These are phyloP conservation scores for Hermaeophaga mercurialis DNA, from an alignment of 2,888 invertebrate genomes.

Conservation along the genomic window DNA sequence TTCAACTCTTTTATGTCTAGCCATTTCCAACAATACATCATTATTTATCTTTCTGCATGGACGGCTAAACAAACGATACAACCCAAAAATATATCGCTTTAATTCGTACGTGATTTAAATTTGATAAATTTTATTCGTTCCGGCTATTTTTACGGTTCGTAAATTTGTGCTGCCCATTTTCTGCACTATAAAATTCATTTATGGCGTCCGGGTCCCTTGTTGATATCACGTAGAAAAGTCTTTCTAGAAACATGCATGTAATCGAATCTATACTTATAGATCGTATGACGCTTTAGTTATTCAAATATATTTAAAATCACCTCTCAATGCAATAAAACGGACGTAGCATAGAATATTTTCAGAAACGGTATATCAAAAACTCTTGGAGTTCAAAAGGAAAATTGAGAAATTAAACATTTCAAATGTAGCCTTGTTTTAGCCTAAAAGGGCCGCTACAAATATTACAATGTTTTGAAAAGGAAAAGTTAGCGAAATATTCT, in stretches of 20 bases:
- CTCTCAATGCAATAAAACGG: too few relatives aligned
- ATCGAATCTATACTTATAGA: too few relatives aligned
- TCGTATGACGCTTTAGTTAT: too few relatives aligned
- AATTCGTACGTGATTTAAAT: constrained; percentile 49
- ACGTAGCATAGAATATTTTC: too few relatives aligned
- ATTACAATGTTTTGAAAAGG: constrained; percentile 5
- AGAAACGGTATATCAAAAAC: too few relatives aligned
- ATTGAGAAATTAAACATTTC: background rate
- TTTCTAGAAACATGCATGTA: constrained; percentile 1
- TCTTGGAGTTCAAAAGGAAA: constrained; percentile 9
- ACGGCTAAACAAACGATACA: constrained; percentile 44
- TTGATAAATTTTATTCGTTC: constrained; percentile 45
- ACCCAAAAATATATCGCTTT: constrained; percentile 46
- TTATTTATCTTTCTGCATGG: constrained; percentile 51
- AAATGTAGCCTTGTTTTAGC: background rate
- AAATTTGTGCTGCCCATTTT: constrained; percentile 34
- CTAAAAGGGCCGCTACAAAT: background rate
- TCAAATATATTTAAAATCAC: too few relatives aligned
- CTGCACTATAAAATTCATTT: constrained; percentile 34
- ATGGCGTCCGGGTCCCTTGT: constrained; percentile 21
- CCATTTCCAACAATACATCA: constrained; percentile 47
- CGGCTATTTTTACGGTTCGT: constrained; percentile 37
- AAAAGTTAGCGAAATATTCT: constrained; percentile 3
- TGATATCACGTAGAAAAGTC: constrained; percentile 15
- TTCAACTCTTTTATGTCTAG: constrained; percentile 31